Conservation (phyloP, 1,140 invertebrate species). For the Neodiprion pinetum region DNA sequence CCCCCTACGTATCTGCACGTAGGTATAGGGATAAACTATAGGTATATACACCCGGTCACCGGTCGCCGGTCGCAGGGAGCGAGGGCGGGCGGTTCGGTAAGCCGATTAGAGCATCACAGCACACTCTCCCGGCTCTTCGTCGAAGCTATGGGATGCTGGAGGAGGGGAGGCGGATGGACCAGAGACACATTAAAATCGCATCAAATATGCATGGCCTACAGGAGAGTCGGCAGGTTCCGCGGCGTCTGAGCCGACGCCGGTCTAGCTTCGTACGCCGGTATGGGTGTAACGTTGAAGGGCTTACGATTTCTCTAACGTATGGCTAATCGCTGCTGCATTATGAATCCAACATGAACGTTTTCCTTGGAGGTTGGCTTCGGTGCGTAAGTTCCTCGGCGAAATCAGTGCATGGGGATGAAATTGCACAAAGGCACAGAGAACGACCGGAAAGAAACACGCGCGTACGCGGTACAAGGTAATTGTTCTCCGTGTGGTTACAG, state of each 20-base stretch:
- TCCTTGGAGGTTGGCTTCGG: background rate
- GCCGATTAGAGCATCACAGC: conserved; percentile 59
- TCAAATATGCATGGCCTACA: conserved; percentile 53
- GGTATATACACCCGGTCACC: background rate
- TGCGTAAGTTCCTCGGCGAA: too few species aligned
- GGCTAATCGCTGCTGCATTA: background rate
- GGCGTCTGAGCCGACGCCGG: background rate
- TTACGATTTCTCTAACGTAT: background rate
- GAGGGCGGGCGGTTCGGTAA: conserved; percentile 50
- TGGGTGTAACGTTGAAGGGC: background rate
- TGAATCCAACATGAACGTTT: background rate
- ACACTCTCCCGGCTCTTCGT: conserved; percentile 31
- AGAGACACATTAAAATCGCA: conserved; percentile 63
- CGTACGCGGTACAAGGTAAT: too few species aligned
- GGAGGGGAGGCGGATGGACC: conserved; percentile 37
- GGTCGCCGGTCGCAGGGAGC: conserved; percentile 22
- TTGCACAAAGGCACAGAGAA: too few species aligned
- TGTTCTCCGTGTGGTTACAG: too few species aligned
- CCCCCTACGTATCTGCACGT: too few species aligned
- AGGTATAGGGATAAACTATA: background rate
- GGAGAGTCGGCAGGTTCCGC: background rate
- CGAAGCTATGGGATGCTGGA: conserved; percentile 26
- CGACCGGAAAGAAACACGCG: too few species aligned
- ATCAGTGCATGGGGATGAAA: too few species aligned
- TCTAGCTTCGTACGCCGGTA: too few species aligned